Percentiles rank a stretch among this genome's conserved stretches.
phyloP scores from a whole-genome alignment of 2,888 invertebrate species.

The Agriopis marginaria region DNA sequence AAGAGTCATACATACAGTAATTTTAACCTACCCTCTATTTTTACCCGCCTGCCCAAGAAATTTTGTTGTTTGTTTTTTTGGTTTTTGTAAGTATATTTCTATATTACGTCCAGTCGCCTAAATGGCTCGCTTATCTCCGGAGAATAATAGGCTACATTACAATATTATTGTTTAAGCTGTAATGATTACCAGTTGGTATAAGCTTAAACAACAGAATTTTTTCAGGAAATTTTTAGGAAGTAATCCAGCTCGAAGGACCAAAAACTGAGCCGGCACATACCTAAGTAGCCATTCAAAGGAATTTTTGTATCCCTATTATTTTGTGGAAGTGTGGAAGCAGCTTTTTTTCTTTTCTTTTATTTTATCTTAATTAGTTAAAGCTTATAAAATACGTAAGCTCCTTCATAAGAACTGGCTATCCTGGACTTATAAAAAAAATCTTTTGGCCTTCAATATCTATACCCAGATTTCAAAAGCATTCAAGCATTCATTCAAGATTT shows the following conservation, averaged over 20 bases:
- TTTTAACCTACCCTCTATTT: background rate
- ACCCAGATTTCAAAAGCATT: no score
- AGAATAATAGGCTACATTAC: no score
- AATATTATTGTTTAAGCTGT: background rate
- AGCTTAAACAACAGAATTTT: background rate
- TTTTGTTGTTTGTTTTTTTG: no score
- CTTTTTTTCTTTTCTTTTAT: background rate
- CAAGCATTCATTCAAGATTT: background rate
- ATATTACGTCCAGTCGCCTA: no score
- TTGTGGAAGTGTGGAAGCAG: background rate
- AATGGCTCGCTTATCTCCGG: no score
- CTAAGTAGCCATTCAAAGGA: background rate
- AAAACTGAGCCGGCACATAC: background rate
- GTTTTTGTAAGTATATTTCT: no score
- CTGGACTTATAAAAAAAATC: no score
- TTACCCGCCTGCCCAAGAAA: no score
- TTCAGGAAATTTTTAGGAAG: background rate
- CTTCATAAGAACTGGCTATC: background rate
- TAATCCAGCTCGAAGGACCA: slow-evolving; percentile 7
- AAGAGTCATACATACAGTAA: background rate
- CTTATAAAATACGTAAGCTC: background rate
- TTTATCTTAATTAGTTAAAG: background rate
- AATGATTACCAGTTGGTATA: background rate
- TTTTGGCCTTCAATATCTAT: no score
- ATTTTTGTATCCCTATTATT: background rate